A percentile compares a stretch with the other conserved stretches of the same genome.
Evolutionary conservation across 2,113 vertebrate species (phyloP).

Genomic region (Nicator chloris): DNA sequence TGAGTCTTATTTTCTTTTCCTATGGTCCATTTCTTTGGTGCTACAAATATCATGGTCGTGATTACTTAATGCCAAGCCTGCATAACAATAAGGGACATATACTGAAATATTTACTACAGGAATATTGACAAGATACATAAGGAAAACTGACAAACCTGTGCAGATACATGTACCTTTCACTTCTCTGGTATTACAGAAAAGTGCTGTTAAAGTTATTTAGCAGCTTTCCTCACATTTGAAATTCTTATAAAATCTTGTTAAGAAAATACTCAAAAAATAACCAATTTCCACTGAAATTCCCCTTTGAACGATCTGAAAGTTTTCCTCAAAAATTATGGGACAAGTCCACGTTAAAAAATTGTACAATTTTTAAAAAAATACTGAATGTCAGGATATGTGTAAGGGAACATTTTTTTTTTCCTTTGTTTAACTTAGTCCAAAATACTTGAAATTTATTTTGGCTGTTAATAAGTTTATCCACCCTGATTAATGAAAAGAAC

Average conservation of each 20-base stretch:
- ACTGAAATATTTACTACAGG: neutral
- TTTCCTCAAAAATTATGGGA: neutral
- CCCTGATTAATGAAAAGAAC: neutral
- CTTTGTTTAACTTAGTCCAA: neutral
- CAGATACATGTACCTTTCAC: neutral
- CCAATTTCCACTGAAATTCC: neutral
- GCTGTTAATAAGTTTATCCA: neutral
- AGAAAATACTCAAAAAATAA: neutral
- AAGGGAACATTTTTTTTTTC: neutral
- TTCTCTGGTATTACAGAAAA: neutral
- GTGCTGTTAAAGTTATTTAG: neutral
- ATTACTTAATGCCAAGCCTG: neutral
- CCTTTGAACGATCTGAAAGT: neutral
- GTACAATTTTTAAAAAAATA: neutral
- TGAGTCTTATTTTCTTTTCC: neutral
- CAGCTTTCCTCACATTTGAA: neutral
- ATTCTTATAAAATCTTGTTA: neutral
- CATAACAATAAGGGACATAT: neutral
- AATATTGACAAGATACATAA: neutral
- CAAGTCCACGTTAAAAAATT: neutral
- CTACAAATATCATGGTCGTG: neutral
- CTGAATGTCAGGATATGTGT: neutral
- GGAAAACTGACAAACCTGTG: neutral
- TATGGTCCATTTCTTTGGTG: neutral
- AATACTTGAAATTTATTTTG: neutral